A percentile compares a stretch with the other conserved stretches of the same genome.
phyloP scores from a whole-genome alignment of 2,113 vertebrate species.

The Elachura formosa region DNA sequence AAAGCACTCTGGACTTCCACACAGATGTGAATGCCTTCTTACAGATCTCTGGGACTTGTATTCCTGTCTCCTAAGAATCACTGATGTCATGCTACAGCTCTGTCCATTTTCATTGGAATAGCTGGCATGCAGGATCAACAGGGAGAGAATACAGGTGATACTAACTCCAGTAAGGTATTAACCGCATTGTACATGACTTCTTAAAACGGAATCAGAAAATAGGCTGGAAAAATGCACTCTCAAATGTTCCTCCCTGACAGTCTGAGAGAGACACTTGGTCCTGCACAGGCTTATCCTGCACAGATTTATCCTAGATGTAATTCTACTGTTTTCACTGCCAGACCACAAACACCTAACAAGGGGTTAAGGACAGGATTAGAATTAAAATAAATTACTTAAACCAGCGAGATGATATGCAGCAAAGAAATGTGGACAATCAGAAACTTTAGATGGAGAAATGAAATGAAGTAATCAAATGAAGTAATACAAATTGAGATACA shows the following conservation, averaged over 20 bases:
- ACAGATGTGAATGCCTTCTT: not conserved
- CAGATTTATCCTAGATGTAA: not conserved
- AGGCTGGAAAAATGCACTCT: not conserved
- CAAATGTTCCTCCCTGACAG: not conserved
- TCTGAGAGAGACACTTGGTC: not conserved
- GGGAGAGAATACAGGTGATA: not conserved
- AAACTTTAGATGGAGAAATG: not conserved
- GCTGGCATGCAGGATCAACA: not conserved
- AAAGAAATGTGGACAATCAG: not conserved
- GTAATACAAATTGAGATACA: not conserved
- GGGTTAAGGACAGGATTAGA: not conserved
- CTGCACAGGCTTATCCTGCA: not conserved
- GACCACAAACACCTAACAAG: not conserved
- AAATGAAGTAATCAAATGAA: not conserved
- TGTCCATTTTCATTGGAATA: not conserved
- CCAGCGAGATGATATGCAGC: not conserved
- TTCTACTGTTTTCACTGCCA: not conserved
- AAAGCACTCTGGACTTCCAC: not conserved
- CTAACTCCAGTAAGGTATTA: not conserved
- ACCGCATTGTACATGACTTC: not conserved
- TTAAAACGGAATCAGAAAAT: not conserved
- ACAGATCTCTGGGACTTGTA: not conserved
- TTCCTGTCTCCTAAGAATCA: not conserved
- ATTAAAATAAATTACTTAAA: not conserved
- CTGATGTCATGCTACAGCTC: not conserved